Evolutionary conservation across 2,888 invertebrate species (phyloP), one percentile per base, ranked within the genome.

Genomic region (Megamerina dolium): DNA sequence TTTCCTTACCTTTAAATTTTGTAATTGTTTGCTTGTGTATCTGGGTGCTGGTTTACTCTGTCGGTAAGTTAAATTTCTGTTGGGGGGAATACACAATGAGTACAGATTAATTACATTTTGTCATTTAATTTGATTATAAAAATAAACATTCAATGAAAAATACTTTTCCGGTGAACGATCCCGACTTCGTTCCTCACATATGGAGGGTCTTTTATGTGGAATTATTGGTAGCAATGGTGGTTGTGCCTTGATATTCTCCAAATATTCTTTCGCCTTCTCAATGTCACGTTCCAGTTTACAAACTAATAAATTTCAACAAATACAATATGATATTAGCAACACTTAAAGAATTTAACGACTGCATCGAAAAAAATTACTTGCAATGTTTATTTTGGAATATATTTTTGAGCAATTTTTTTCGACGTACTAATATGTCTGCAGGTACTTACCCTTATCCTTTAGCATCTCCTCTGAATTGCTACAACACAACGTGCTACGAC

Each of bases 261-360:
- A 48, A 46, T 61, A 58, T 30, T 57, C 47, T 30, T 60, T 61
- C 3, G 66, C 66, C 23, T 52, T 59, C 40, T 62, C 56, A 46
- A 69, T 61, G 19, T 69, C 68, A 4, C 50, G 57, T 35, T 69
- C 70, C 16, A 69, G 50, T 12, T 59, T 56, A 42, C 49, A 52
- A 26, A 69, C 68, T 69, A 23, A 10, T n/a, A n/a, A 47, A 46
- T 39, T 18, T 4, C 33, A 36, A 16, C 10, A 42, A 32, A 37
- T n/a, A 6, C 8, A 16, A 21, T 35, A 13, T 21, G 10, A 20
- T 26, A 21, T 21, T 34, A 13, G 5, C 13, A 27, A 5, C n/a
- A n/a, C n/a, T n/a, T n/a, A n/a, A n/a, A n/a, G n/a, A n/a, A n/a
- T n/a, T n/a, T 10, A 5, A 37, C 27, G 5, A 5, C 2, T 29